Conservation (phyloP, 1,140 invertebrate species). For the Eulimnadia texana region DNA sequence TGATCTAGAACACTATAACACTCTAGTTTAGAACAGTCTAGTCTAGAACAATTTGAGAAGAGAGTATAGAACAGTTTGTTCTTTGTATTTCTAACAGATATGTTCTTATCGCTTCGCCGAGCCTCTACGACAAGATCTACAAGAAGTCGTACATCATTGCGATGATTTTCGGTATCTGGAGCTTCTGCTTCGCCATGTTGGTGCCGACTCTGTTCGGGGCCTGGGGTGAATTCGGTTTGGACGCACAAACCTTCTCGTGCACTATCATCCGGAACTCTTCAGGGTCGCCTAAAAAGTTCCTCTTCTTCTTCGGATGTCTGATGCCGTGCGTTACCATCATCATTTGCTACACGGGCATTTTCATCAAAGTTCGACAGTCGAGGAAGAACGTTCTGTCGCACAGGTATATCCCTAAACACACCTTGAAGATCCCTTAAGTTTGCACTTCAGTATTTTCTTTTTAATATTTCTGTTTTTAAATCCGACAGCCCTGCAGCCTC, state of each 20-base stretch:
- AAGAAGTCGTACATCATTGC: slow-evolving; percentile 47
- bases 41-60: too few species aligned
- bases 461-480: too few species aligned
- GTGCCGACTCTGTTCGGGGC: slow-evolving; percentile 59
- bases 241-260: slow-evolving; percentile 63
- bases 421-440: background rate
- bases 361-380: slow-evolving; percentile 55
- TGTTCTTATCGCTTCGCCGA: slow-evolving; percentile 60
- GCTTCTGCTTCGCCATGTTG: slow-evolving; percentile 45
- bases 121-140: slow-evolving; percentile 58
- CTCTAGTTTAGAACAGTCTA: too few species aligned
- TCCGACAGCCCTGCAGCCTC: background rate
- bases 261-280: slow-evolving; percentile 57
- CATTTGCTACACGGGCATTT: slow-evolving; percentile 69
- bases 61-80: background rate
- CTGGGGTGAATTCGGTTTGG: slow-evolving; percentile 65
- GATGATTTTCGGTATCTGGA: slow-evolving; percentile 63
- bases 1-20: too few species aligned
- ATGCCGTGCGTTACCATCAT: slow-evolving; percentile 67
- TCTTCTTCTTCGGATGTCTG: slow-evolving; percentile 67
- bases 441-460: too few species aligned
- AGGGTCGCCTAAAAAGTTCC: slow-evolving; percentile 66
- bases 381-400: slow-evolving; percentile 50
- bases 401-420: slow-evolving; percentile 32
- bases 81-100: slow-evolving; percentile 32